Evolutionary conservation across 2,113 vertebrate genomes (phyloP), one percentile per base, ranked within the genome.

Genomic region (Cairina moschata): DNA sequence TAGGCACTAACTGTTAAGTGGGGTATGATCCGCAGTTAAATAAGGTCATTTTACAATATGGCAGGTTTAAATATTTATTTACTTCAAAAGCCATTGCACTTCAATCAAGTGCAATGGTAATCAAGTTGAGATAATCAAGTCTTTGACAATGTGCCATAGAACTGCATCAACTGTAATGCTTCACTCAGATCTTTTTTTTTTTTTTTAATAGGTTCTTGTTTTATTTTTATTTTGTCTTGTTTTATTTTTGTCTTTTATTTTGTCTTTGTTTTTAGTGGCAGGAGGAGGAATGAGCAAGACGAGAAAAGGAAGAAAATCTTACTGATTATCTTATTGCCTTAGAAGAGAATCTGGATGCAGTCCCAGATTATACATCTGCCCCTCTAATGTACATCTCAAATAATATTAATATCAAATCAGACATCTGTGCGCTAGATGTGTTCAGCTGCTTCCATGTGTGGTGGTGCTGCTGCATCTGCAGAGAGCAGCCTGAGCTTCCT

Each of bases 371-470:
- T 75, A 44, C 88, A 81, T 83, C 52, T 86, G 92, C 85, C 88
- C 72, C 69, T 97, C 72, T 96, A 81, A 88, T 93, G 89, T 93
- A 94, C 77, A 40, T 88, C 80, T 93, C 83, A 95, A 95, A 94
- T 92, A 56, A 85, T 74, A 90, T 74, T 80, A 94, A 88, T 79
- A 87, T 55, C 56, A 90, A 87, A 79, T 20, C 75, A 95, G 72
- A 79, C 82, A 96, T 79, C 54, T 94, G 83, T 55, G n/a, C 81
- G 76, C 48, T 93, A 23, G 26, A 60, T 81, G 76, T 89, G 82
- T 56, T 88, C 93, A 95, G 67, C 76, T 97, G 91, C 55, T 85
- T 71, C 71, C 18, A 8, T 92, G 54, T 7, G 29, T 60, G 59
- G 9, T 68, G 62, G 81, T 91, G 86, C 80, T 93, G 50, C 88